Percentiles rank a stretch among this genome's conserved stretches.
phyloP scores from a whole-genome alignment of 2,797 vertebrate genomes.

The Oreochromis mossambicus region DNA sequence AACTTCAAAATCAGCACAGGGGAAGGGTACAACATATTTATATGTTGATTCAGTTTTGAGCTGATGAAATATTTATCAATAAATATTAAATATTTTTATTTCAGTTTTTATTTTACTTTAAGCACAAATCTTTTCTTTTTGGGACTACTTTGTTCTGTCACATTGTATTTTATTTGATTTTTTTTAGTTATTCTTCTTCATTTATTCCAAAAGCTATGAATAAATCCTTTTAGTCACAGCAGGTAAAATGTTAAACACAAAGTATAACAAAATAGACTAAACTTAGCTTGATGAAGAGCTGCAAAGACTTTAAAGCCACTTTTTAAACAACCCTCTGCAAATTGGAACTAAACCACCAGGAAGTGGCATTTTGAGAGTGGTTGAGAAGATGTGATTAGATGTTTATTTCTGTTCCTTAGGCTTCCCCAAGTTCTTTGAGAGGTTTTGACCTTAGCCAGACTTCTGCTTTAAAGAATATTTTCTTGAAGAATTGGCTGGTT shows the following conservation, averaged over 20 bases:
- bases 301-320: neutral
- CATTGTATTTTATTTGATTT: neutral
- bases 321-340: neutral
- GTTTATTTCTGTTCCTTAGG: neutral
- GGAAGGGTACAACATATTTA: accelerated
- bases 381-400: neutral
- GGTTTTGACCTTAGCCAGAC: neutral
- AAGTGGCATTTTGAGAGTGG: neutral
- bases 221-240: neutral
- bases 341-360: neutral
- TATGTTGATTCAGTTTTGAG: neutral
- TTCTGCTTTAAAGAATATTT: neutral
- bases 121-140: neutral
- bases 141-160: neutral
- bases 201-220: neutral
- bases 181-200: neutral
- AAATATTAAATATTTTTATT: neutral
- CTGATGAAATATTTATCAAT: neutral
- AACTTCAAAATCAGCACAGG: neutral
- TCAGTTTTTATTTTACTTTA: neutral
- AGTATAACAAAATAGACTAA: neutral
- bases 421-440: neutral
- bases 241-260: neutral
- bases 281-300: neutral
- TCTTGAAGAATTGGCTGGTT: neutral